A percentile compares a stretch with the other conserved stretches of the same genome.
These are phyloP conservation scores for Trichonephila clavipes DNA, from an alignment of 1,140 invertebrate genomes.

Conservation along the genomic window DNA sequence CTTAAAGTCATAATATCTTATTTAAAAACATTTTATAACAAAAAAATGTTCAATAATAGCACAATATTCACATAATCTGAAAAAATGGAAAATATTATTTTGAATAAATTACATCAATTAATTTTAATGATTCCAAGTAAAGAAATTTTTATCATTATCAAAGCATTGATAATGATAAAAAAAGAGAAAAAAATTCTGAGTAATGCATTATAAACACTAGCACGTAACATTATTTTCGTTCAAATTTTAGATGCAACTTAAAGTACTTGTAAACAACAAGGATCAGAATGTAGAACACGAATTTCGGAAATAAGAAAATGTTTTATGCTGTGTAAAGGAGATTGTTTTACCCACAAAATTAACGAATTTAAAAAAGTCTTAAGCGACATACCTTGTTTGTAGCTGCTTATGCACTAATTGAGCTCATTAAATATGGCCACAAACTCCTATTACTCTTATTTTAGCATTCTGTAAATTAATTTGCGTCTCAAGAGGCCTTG, in stretches of 20 bases:
- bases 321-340: neutral
- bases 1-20: no score
- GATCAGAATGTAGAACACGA: neutral
- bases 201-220: no score
- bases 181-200: no score
- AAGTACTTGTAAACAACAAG: neutral
- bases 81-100: no score
- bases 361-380: neutral
- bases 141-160: no score
- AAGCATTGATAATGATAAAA: no score
- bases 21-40: no score
- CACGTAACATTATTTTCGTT: no score
- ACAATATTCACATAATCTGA: no score
- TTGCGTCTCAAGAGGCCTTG: neutral
- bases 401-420: neutral
- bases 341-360: neutral
- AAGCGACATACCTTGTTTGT: neutral
- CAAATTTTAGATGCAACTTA: neutral
- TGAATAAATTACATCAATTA: no score
- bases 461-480: conserved; percentile 10
- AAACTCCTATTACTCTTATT: conserved; percentile 23
- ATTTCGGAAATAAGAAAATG: neutral
- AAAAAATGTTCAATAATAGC: no score
- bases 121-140: no score
- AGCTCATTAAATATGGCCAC: conserved; percentile 27